A percentile compares a stretch with the other conserved stretches of the same genome.
These are phyloP conservation scores for Mormyrops attenuatus DNA, from an alignment of 2,797 vertebrate species.

Conservation along the genomic window DNA sequence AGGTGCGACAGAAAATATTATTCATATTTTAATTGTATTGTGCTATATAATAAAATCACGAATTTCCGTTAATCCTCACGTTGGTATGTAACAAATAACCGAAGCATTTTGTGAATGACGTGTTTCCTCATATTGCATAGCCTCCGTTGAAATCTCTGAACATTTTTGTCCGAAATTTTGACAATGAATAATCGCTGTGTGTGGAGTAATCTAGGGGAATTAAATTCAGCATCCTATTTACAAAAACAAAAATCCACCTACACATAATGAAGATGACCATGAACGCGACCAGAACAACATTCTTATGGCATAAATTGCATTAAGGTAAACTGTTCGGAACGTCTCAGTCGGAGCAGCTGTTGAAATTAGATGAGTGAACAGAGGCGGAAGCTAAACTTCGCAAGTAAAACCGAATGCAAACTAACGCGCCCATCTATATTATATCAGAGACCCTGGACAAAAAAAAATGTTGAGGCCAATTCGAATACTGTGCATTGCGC, in stretches of 20 bases:
- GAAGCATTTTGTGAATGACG: not conserved
- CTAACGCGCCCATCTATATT: not conserved
- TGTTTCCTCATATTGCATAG: not conserved
- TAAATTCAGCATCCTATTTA: conserved; percentile 28
- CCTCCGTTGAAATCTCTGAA: not conserved
- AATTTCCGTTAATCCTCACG: not conserved
- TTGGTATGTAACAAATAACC: not conserved
- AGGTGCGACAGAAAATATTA: conserved; percentile 9
- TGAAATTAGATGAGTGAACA: conserved; percentile 15
- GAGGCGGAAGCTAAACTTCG: conserved; percentile 26
- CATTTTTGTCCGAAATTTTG: not conserved
- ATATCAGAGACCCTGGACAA: not conserved
- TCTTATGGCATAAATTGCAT: conserved; percentile 28
- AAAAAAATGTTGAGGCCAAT: not conserved
- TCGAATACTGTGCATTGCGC: not conserved
- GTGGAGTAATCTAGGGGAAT: conserved; percentile 17
- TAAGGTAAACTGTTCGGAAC: conserved; percentile 23
- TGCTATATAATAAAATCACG: not conserved
- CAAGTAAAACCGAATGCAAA: conserved; percentile 8
- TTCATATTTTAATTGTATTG: not conserved
- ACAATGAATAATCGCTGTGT: conserved; percentile 17
- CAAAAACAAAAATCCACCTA: conserved; percentile 1
- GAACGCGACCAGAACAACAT: conserved; percentile 21
- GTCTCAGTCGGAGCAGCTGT: conserved; percentile 22
- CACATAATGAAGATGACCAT: not conserved